A percentile compares a stretch with the other conserved stretches of the same genome.
Conservation (phyloP, 2,113 vertebrate species). For the Bettongia penicillata region DNA sequence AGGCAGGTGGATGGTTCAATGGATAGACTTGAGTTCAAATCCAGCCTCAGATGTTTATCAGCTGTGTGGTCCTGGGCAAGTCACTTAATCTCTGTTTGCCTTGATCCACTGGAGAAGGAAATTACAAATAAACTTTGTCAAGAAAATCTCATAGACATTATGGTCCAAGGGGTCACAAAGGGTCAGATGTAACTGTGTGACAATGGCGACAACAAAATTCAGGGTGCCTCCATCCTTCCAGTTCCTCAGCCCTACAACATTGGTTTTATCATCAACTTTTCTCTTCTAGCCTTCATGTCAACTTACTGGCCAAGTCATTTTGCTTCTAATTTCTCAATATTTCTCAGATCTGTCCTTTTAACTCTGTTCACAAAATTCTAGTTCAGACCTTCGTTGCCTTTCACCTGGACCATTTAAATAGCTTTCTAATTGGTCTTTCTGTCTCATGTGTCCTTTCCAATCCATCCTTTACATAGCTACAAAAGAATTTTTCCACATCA, state of each 20-base stretch:
- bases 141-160: too few relatives aligned
- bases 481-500: background rate
- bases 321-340: background rate
- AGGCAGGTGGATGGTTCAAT: background rate
- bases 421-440: background rate
- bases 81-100: too few relatives aligned
- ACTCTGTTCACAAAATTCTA: background rate
- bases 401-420: background rate
- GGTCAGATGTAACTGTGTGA: too few relatives aligned
- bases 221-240: background rate
- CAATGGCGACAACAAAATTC: background rate
- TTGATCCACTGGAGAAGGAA: too few relatives aligned
- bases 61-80: too few relatives aligned
- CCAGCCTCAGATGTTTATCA: too few relatives aligned
- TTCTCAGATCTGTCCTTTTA: background rate
- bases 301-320: background rate
- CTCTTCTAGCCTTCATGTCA: background rate
- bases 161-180: too few relatives aligned
- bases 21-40: background rate
- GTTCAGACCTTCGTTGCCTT: background rate
- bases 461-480: background rate
- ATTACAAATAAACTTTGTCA: too few relatives aligned
- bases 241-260: background rate
- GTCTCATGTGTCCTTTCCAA: background rate
- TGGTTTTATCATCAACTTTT: background rate